Conservation (phyloP, 2,797 vertebrate species). For the Leptodactylus fallax region DNA sequence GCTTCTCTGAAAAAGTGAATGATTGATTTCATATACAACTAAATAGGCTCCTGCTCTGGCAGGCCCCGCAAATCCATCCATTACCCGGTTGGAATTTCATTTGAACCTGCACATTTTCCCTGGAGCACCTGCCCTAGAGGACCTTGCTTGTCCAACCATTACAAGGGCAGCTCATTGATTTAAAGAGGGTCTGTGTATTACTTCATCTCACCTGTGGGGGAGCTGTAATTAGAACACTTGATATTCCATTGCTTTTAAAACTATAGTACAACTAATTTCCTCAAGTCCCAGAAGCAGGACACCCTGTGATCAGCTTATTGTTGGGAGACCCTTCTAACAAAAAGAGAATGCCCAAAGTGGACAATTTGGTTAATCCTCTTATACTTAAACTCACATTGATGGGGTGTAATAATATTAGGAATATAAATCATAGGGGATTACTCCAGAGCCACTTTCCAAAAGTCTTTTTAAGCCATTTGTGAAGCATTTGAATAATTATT, state of each 20-base stretch:
- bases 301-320: background rate
- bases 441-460: background rate
- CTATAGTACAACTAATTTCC: too few relatives aligned
- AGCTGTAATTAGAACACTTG: background rate
- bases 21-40: too few relatives aligned
- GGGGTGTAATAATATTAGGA: background rate
- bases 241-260: too few relatives aligned
- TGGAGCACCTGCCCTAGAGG: background rate
- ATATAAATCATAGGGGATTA: slow-evolving; percentile 20
- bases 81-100: too few relatives aligned
- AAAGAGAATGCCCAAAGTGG: background rate
- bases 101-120: too few relatives aligned
- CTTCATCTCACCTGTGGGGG: background rate
- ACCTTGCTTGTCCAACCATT: background rate
- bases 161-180: background rate
- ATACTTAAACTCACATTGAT: background rate
- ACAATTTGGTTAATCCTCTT: slow-evolving; percentile 1
- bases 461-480: slow-evolving; percentile 33
- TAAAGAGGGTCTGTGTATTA: background rate
- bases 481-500: slow-evolving; percentile 41
- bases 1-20: too few relatives aligned
- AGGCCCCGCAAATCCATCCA: too few relatives aligned
- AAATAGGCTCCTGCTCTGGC: too few relatives aligned
- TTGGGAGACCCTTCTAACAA: background rate
- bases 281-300: background rate